Evolutionary conservation across 2,888 invertebrate species (phyloP).

Genomic region (Xylophagus ater): DNA sequence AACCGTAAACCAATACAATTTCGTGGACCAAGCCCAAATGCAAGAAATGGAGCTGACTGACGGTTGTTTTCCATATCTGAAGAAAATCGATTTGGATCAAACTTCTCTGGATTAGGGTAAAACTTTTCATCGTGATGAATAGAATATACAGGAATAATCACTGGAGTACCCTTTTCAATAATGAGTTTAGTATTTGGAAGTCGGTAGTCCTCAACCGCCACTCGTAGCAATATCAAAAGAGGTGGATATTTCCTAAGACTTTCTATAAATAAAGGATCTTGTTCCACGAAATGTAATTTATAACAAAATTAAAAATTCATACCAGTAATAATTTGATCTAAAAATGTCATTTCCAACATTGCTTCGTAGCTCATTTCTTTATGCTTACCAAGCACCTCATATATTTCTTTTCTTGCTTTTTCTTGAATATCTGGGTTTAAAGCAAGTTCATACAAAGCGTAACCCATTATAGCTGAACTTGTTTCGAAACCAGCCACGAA

Average conservation of each 20-base stretch:
- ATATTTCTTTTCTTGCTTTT: constrained; percentile 38
- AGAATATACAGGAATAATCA: constrained; percentile 30
- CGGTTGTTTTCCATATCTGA: constrained; percentile 24
- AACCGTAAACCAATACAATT: constrained; percentile 30
- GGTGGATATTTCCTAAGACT: constrained; percentile 40
- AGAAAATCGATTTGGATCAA: constrained; percentile 39
- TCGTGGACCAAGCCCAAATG: constrained; percentile 33
- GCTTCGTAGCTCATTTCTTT: constrained; percentile 39
- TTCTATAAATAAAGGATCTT: too few species aligned
- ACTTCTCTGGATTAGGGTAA: constrained; percentile 36
- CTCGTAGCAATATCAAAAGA: constrained; percentile 28
- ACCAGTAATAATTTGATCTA: constrained; percentile 42
- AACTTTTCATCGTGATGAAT: constrained; percentile 38
- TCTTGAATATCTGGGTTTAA: constrained; percentile 41
- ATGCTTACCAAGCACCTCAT: constrained; percentile 27
- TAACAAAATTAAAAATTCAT: constrained; percentile 11
- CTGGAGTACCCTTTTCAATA: constrained; percentile 28
- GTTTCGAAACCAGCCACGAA: constrained; percentile 47
- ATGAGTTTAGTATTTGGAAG: constrained; percentile 26
- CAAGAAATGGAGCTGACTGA: constrained; percentile 29
- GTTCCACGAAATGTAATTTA: too few species aligned
- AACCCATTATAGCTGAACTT: constrained; percentile 41
- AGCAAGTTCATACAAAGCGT: constrained; percentile 42
- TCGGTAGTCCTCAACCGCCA: constrained; percentile 28
- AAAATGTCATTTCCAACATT: constrained; percentile 40